phyloP scores from a whole-genome alignment of 2,888 invertebrate genomes.

The Eulithis prunata region DNA sequence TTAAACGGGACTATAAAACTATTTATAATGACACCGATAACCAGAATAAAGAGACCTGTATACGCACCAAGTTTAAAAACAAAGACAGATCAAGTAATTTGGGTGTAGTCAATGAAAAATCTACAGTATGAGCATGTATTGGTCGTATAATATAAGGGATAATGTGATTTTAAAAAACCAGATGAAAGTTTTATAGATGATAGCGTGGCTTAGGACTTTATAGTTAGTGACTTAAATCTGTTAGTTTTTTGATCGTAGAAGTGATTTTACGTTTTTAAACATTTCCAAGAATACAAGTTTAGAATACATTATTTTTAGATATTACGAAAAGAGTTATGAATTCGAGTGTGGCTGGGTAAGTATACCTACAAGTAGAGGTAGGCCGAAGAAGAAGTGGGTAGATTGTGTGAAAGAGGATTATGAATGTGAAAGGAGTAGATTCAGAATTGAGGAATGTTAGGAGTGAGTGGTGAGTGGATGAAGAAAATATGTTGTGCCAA shows the following conservation, averaged over 20 bases:
- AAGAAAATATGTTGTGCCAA: too few species aligned
- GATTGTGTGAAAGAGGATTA: too few species aligned
- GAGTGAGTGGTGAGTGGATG: too few species aligned
- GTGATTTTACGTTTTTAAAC: background rate
- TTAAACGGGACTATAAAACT: conserved; percentile 58
- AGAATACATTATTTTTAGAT: too few species aligned
- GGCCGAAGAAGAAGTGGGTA: too few species aligned
- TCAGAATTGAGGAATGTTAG: too few species aligned
- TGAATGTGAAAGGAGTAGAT: too few species aligned
- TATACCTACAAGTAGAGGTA: too few species aligned
- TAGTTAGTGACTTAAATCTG: background rate
- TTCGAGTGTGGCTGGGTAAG: too few species aligned
- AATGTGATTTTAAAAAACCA: conserved; percentile 33
- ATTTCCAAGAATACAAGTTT: too few species aligned
- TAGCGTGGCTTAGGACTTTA: background rate
- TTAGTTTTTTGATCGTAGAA: background rate
- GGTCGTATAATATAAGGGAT: conserved; percentile 25
- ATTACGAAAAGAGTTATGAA: too few species aligned
- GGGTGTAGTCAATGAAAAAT: conserved; percentile 36
- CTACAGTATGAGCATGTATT: conserved; percentile 35
- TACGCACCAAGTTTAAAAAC: background rate
- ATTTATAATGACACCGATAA: conserved; percentile 54
- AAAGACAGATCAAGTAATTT: conserved; percentile 41
- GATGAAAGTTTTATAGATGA: conserved; percentile 20
- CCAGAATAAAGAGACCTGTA: conserved; percentile 47